phyloP scores from a whole-genome alignment of 37 sponge, comb jelly and placozoan genomes.

The Theonella swinhoei region DNA sequence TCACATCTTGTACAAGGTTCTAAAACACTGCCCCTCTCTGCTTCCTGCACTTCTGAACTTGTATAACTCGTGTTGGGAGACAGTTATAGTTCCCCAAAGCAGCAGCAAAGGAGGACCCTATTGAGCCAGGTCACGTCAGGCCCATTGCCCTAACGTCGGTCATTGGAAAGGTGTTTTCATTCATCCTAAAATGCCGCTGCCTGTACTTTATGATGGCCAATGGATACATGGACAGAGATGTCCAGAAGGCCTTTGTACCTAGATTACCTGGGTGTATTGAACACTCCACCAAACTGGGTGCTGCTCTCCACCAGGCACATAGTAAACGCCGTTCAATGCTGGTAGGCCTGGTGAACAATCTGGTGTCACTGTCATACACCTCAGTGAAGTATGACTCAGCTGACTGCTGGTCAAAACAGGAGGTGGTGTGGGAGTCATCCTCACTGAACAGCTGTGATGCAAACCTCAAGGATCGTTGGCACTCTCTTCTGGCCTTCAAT shows the following conservation, averaged over 20 bases:
- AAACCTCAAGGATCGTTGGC: not conserved
- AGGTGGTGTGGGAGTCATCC: not conserved
- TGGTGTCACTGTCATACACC: not conserved
- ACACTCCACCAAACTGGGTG: too few relatives aligned
- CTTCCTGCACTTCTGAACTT: too few relatives aligned
- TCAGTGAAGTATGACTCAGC: not conserved
- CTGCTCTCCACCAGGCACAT: too few relatives aligned
- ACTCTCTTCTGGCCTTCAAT: not conserved
- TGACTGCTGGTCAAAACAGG: not conserved
- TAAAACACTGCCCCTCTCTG: too few relatives aligned
- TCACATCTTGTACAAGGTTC: too few relatives aligned
- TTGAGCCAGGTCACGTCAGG: too few relatives aligned
- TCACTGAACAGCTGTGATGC: not conserved
- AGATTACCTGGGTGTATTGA: not conserved
- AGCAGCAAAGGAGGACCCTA: too few relatives aligned
- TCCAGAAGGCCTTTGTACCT: not conserved
- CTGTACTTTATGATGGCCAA: not conserved
- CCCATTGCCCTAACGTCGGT: not conserved
- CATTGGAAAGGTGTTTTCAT: not conserved
- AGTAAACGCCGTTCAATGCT: too few relatives aligned
- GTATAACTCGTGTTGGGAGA: too few relatives aligned
- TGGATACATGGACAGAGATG: not conserved
- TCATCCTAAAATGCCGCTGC: not conserved
- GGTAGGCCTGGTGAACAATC: not conserved
- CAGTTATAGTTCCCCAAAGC: too few relatives aligned